Base-by-base conservation (phyloP, 2,888 invertebrate genomes). In the Drosophila silvestris region DNA sequence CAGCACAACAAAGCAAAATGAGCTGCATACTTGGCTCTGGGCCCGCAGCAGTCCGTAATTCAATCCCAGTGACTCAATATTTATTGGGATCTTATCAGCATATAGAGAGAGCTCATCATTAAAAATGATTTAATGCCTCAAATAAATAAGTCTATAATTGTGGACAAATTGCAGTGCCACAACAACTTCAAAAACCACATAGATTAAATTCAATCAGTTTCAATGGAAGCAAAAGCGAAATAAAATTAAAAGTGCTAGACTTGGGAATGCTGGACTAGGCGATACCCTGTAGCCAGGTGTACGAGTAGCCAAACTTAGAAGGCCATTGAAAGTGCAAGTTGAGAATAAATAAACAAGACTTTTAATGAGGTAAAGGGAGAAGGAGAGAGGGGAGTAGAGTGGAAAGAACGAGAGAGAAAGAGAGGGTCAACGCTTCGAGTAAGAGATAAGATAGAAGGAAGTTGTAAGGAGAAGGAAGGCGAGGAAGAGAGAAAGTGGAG, bases 121-220 rank as follows among this genome's bases (percentile, higher is more conserved):
- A 5, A 44, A 70, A 70, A 50, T 28, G 39, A 56, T 62, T 61
- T 32, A 65, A 60, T 41, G 59, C 60, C 22, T 50, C 53, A 75
- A 68, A 83, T 78, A 79, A 72, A 81, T 75, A 69, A 70, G 57
- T 65, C 9, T 26, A 61, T 83, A 85, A 85, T 85, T 85, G 81
- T 74, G 75, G 78, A 79, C 81, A 75, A 83, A 83, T 83, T 85
- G 83, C 78, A 51, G 32, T 37, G 10, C 58, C 61, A 52, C 47
- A 63, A 41, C 61, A 68, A 62, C 14, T 62, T 53, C 26, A 69
- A 60, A 52, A 57, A 68, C 39, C 47, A 67, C 28, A 72, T 32
- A 51, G 39, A 47, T 72, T 26, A 54, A 50, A 51, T 71, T 60
- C 52, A 57, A 65, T 68, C 58, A 66, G 28, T 70, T 47, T 39